Percentiles rank a stretch among this genome's conserved stretches.
These are phyloP conservation scores for Cydia pomonella DNA, from an alignment of 1,140 invertebrate species.

Conservation along the genomic window DNA sequence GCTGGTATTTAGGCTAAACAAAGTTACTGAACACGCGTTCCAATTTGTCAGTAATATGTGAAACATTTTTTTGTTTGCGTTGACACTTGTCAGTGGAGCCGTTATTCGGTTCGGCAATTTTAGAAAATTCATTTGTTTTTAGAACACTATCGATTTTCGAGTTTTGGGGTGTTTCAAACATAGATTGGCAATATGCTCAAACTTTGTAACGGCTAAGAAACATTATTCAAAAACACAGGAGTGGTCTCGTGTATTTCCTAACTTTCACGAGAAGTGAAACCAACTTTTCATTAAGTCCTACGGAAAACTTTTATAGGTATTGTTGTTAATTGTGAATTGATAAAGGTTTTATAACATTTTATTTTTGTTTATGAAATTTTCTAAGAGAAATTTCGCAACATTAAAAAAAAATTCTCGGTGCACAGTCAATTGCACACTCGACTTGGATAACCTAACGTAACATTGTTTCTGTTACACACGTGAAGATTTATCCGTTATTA, in stretches of 20 bases:
- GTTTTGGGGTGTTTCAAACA: neutral
- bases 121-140: neutral
- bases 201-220: neutral
- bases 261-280: neutral
- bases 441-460: neutral
- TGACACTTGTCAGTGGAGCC: neutral
- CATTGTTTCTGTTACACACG: conserved; percentile 21
- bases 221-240: neutral
- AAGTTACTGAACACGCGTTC: conserved; percentile 5
- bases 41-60: conserved; percentile 4
- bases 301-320: neutral
- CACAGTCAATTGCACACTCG: neutral
- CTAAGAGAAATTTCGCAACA: neutral
- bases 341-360: neutral
- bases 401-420: neutral
- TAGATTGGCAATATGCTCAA: neutral
- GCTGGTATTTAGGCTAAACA: neutral
- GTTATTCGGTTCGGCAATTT: neutral
- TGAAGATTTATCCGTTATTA: conserved; percentile 25
- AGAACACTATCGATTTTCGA: neutral
- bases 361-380: neutral
- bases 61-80: conserved; percentile 6
- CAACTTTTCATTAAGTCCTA: neutral
- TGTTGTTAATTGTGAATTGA: neutral
- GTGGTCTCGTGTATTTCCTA: neutral